Evolutionary conservation across 2,113 vertebrate species (phyloP).

Genomic region (Cygnus buccinator): DNA sequence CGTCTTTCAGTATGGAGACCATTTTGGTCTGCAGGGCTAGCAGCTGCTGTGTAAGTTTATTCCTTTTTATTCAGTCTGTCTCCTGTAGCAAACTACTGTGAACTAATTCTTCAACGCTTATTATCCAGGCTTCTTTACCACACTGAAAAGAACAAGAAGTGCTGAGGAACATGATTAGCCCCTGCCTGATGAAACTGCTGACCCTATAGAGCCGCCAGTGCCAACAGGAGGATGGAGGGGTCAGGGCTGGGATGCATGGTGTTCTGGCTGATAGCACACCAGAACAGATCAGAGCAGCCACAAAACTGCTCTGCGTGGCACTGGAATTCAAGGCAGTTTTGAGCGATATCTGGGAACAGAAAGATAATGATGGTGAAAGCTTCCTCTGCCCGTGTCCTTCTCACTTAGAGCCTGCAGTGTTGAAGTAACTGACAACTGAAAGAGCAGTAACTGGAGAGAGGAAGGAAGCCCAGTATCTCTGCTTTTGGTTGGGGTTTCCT

Average conservation of each 20-base stretch:
- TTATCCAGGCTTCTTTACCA: conserved; percentile 25
- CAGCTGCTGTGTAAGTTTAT: conserved; percentile 30
- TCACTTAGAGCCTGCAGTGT: not conserved
- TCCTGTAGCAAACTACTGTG: not conserved
- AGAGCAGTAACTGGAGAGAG: not conserved
- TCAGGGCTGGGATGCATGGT: not conserved
- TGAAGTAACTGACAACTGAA: not conserved
- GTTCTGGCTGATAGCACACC: not conserved
- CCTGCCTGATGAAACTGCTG: not conserved
- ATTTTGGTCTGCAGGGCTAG: not conserved
- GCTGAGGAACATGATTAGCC: not conserved
- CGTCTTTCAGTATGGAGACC: not conserved
- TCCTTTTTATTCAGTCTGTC: conserved; percentile 12
- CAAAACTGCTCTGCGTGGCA: not conserved
- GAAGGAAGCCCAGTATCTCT: not conserved
- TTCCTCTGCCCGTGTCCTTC: not conserved
- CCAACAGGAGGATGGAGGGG: not conserved
- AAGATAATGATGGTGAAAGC: not conserved
- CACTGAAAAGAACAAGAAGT: not conserved
- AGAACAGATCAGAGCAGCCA: not conserved
- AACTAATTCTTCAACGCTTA: conserved; percentile 2
- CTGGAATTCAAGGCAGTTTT: not conserved
- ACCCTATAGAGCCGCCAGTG: not conserved
- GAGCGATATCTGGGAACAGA: not conserved
- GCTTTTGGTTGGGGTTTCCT: not conserved